A percentile compares a stretch with the other conserved stretches of the same genome.
These are phyloP conservation scores for Pipistrellus pipistrellus DNA, from an alignment of 2,797 vertebrate genomes.

Conservation along the genomic window DNA sequence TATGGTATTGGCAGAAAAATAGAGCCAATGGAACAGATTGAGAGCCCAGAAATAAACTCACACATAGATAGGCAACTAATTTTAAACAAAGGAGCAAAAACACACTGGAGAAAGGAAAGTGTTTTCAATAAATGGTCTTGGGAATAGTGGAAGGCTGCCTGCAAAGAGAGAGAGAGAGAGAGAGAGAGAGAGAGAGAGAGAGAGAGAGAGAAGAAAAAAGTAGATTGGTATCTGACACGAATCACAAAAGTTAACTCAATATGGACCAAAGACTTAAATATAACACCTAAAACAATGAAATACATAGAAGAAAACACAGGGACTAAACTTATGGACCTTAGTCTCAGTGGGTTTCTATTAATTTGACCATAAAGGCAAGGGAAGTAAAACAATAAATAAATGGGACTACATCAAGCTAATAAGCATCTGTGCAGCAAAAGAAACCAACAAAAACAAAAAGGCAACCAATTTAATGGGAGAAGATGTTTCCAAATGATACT, in stretches of 20 bases:
- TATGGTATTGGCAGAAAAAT: not conserved
- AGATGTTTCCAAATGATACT: not conserved
- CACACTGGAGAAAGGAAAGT: not conserved
- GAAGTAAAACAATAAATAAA: not conserved
- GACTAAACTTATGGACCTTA: not conserved
- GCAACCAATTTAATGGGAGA: not conserved
- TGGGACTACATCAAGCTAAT: not conserved
- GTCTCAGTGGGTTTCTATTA: not conserved
- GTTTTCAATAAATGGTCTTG: not conserved
- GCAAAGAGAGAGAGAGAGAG: no score
- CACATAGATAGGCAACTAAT: not conserved
- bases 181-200: no score
- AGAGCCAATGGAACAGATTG: not conserved
- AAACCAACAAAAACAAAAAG: not conserved
- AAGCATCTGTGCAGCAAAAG: not conserved
- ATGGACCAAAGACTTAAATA: not conserved
- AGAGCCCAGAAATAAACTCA: not conserved
- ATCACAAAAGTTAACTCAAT: not conserved
- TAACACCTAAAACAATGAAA: not conserved
- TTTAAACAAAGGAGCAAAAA: not conserved
- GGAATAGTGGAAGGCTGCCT: not conserved
- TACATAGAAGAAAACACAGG: not conserved
- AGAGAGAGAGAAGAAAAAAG: not conserved
- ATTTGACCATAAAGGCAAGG: not conserved
- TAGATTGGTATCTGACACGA: not conserved